Percentiles rank a stretch among this genome's conserved stretches.
Evolutionary conservation across 2,797 vertebrate species (phyloP).

Genomic region (Phylloscopus collybita): DNA sequence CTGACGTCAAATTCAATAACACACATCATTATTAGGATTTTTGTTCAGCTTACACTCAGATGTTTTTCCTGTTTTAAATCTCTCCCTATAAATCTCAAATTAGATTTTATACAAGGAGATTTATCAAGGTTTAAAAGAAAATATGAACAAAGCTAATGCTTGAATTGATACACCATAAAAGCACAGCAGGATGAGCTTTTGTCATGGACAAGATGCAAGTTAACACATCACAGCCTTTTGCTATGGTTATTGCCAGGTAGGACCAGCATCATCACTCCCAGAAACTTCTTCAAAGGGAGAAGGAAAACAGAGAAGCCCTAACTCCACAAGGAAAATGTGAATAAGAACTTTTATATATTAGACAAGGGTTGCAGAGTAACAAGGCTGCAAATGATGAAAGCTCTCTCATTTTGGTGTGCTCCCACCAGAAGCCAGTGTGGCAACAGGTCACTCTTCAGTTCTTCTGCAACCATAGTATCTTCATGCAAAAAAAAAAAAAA

Average conservation of each 20-base stretch:
- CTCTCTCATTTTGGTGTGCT: neutral
- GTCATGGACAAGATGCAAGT: neutral
- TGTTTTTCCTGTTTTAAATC: constrained; percentile 27
- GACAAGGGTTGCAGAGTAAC: neutral
- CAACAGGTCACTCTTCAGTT: fast-evolving
- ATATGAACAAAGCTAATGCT: neutral
- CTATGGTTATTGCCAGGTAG: neutral
- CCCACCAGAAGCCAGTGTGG: neutral
- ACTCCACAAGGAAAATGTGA: fast-evolving
- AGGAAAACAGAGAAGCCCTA: neutral
- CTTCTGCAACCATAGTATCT: neutral
- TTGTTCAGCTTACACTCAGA: constrained; percentile 3
- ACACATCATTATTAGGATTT: constrained; percentile 34
- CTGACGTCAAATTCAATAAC: constrained; percentile 25
- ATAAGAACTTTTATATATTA: neutral
- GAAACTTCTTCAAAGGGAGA: neutral
- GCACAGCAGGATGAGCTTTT: neutral
- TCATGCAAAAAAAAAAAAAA: neutral
- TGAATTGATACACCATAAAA: neutral
- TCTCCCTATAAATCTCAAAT: constrained; percentile 38
- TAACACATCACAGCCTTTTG: neutral
- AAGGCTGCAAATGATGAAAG: neutral
- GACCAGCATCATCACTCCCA: neutral
- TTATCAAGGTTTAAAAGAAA: constrained; percentile 6
- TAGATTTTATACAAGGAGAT: constrained; percentile 34